Conservation (phyloP, 2,113 vertebrate species). For the Tautogolabrus adspersus region DNA sequence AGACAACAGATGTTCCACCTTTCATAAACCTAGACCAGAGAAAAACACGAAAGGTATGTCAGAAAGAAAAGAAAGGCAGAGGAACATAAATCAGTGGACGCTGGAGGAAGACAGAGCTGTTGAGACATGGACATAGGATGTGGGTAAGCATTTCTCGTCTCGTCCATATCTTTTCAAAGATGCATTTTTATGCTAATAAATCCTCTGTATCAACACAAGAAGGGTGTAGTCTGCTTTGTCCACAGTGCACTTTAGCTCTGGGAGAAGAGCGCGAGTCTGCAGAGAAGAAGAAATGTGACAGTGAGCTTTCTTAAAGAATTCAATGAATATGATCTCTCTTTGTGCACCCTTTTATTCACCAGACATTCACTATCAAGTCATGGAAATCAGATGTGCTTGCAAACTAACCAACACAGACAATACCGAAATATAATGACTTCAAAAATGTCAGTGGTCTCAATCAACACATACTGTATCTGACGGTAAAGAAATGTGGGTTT, state of each 20-base stretch:
- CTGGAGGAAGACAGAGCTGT: neutral
- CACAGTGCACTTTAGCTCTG: neutral
- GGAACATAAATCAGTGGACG: conserved; percentile 9
- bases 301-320: neutral
- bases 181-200: conserved; percentile 54
- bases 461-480: too few relatives aligned
- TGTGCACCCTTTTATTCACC: neutral
- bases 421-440: neutral
- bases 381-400: neutral
- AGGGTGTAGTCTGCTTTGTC: neutral
- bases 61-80: conserved; percentile 4
- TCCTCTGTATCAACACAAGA: neutral
- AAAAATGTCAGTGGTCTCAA: too few relatives aligned
- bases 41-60: conserved; percentile 29
- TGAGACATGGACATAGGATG: conserved; percentile 24
- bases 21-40: conserved; percentile 63
- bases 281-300: neutral
- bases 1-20: conserved; percentile 59
- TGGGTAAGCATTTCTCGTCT: conserved; percentile 44
- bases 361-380: neutral
- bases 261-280: neutral
- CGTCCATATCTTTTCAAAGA: neutral
- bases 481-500: too few relatives aligned
- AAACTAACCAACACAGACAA: neutral
- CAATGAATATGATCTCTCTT: neutral